Evolutionary conservation across 2,888 invertebrate genomes (phyloP), one percentile per base, ranked within the genome.

Genomic region (Drosophila engyochracea): DNA sequence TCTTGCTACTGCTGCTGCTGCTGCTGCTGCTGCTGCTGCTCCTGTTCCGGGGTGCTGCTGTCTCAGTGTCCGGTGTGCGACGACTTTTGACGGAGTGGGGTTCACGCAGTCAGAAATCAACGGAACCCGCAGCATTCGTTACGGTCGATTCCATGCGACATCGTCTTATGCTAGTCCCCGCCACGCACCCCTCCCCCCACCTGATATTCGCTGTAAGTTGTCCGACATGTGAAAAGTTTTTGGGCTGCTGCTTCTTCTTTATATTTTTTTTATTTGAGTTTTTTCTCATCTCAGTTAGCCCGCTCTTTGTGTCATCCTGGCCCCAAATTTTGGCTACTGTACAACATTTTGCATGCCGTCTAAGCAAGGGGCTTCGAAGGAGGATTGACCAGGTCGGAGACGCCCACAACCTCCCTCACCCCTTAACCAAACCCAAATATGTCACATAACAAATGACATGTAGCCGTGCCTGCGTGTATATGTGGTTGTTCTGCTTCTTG

Each of bases 41-140:
- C 59, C 72, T 39, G 31, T 30, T 57, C 12, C 47, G 33, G 31
- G 30, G 60, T 70, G 49, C 41, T 47, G 22, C 59, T 53, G 35
- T n/a, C 19, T 33, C 58, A 35, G 49, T 80, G 76, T 76, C 69
- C 59, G 70, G 64, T 41, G 49, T 51, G 35, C 25, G 7, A 25
- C 19, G 12, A n/a, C 44, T 16, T 30, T 41, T 30, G 25, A 47
- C 4, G 33, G 39, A 16, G 14, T 35, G 72, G 33, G 31, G 33
- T 55, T 37, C 33, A 44, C 28, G 62, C 54, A 41, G 47, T 30
- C 79, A 62, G 70, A 91, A 91, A 89, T 89, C 89, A 89, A 90
- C 86, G 85, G 76, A 91, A 91, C 92, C 91, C 91, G 91, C 92
- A 91, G 89, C 78, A 90, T 91, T 91, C 82, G 91, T 70, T 81